phyloP scores from a whole-genome alignment of 2,888 invertebrate species.

The Oscheius sp. region DNA sequence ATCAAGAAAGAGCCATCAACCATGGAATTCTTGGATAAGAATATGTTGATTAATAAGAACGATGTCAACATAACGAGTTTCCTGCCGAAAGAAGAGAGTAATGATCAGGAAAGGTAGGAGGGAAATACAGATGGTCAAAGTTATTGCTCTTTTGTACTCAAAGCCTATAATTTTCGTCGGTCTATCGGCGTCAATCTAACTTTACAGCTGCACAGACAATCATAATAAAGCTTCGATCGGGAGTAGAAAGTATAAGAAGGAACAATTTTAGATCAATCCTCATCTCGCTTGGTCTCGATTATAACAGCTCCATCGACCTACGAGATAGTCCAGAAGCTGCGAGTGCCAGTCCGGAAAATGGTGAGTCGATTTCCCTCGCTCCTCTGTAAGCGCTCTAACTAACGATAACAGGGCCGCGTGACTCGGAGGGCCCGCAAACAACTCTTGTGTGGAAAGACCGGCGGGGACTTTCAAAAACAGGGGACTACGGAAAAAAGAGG shows the following conservation, averaged over 20 bases:
- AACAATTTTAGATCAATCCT: constrained; percentile 44
- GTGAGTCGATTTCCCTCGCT: constrained; percentile 30
- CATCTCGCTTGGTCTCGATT: constrained; percentile 55
- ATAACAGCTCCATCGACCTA: constrained; percentile 41
- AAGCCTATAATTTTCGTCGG: too few species aligned
- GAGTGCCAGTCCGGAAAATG: constrained; percentile 44
- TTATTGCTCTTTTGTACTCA: not conserved
- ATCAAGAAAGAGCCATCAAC: constrained; percentile 66
- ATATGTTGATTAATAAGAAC: constrained; percentile 47
- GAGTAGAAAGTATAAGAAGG: not conserved
- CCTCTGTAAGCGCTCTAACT: not conserved
- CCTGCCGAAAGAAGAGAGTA: constrained; percentile 41
- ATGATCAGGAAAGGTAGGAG: constrained; percentile 45
- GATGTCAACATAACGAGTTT: constrained; percentile 21
- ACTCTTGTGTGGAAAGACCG: not conserved
- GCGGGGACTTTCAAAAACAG: not conserved
- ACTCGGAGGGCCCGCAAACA: not conserved
- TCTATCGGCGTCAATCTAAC: too few species aligned
- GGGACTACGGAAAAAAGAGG: not conserved
- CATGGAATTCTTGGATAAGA: constrained; percentile 66
- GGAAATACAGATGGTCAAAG: not conserved
- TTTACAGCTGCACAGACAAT: too few species aligned
- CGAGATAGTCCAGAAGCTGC: constrained; percentile 36
- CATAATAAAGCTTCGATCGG: too few species aligned
- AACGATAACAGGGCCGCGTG: not conserved